These are phyloP conservation scores for Actinia tenebrosa DNA, from an alignment of 64 coral and sea anemone species.

Conservation along the genomic window DNA sequence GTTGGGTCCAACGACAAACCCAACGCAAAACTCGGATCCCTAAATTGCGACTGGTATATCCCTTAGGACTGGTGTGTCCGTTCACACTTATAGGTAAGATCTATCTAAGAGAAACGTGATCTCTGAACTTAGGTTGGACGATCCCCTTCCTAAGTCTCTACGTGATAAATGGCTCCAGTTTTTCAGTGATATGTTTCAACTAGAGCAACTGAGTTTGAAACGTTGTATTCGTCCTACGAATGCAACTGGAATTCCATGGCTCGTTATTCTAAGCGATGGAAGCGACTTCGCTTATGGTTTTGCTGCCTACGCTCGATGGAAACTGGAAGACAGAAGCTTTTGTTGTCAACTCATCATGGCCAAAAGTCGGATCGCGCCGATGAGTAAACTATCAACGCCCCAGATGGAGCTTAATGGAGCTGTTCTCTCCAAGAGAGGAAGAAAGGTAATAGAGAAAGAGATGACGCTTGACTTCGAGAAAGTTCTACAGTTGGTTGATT, in stretches of 20 bases:
- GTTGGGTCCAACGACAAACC: too few species aligned
- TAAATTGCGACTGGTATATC: not conserved
- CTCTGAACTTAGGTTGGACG: constrained; percentile 44
- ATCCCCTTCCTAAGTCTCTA: constrained; percentile 41
- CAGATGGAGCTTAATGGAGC: constrained; percentile 52
- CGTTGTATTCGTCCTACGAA: too few species aligned
- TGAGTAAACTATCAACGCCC: constrained; percentile 47
- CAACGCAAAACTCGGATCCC: too few species aligned
- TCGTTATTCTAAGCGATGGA: constrained; percentile 45
- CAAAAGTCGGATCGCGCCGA: constrained; percentile 39
- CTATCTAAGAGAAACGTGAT: constrained; percentile 55
- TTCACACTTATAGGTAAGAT: constrained; percentile 57
- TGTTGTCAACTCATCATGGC: constrained; percentile 39
- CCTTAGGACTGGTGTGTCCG: constrained; percentile 26
- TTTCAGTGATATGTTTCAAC: constrained; percentile 46
- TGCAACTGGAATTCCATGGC: constrained; percentile 8
- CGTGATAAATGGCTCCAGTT: constrained; percentile 38
- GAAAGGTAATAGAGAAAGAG: constrained; percentile 37
- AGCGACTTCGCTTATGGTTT: constrained; percentile 40
- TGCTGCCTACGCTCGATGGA: constrained; percentile 44
- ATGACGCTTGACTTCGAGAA: constrained; percentile 49
- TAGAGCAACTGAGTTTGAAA: constrained; percentile 40
- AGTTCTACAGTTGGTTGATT: constrained; percentile 51
- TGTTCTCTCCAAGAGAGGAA: constrained; percentile 42
- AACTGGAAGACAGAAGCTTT: not conserved